Evolutionary conservation across 2,113 vertebrate species (phyloP).

Genomic region (Fukomys damarensis): DNA sequence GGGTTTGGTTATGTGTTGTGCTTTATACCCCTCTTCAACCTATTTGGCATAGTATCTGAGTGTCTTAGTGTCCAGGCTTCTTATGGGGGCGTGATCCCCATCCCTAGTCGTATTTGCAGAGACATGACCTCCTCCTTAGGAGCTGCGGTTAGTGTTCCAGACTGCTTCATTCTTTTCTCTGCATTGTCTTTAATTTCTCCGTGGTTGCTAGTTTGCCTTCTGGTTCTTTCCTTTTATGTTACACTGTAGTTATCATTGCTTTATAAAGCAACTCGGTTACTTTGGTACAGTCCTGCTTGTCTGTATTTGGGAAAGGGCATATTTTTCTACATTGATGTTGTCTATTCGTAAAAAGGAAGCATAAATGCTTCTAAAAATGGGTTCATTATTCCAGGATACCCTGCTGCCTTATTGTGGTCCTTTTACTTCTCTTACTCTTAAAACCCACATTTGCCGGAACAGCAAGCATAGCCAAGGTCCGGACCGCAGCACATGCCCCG

Average conservation of each 20-base stretch:
- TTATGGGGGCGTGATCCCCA: no score
- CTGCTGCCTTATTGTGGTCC: neutral
- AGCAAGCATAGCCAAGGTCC: conserved; percentile 75
- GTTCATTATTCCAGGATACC: neutral
- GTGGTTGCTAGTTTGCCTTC: no score
- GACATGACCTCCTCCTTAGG: no score
- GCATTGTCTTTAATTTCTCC: no score
- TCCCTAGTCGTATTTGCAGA: no score
- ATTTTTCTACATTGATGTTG: neutral
- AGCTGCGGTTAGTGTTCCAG: no score
- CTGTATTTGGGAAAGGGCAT: neutral
- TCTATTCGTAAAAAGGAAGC: conserved; percentile 1
- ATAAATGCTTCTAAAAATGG: neutral
- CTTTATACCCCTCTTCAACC: no score
- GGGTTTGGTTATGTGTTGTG: no score
- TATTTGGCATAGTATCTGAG: no score
- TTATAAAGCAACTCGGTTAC: neutral
- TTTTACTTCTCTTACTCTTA: neutral
- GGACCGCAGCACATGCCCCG: conserved; percentile 78
- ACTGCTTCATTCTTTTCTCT: no score
- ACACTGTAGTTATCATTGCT: neutral
- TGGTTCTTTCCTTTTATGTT: neutral
- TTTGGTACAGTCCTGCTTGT: neutral
- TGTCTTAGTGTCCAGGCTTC: no score
- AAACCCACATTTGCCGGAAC: no score